These are phyloP conservation scores for Nymphicus hollandicus DNA, from an alignment of 2,113 vertebrate genomes.

Conservation along the genomic window DNA sequence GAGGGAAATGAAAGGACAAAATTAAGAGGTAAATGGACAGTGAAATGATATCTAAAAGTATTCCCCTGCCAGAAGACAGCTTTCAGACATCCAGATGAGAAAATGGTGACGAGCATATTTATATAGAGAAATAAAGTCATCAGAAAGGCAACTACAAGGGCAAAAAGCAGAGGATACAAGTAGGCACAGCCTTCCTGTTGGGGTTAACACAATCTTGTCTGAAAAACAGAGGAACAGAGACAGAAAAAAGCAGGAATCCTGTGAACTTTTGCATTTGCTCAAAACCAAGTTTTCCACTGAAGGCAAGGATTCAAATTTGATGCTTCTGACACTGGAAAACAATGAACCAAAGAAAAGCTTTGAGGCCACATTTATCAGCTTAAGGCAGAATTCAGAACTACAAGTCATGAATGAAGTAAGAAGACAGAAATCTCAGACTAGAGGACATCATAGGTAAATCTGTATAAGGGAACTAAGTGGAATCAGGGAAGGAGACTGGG, in stretches of 20 bases:
- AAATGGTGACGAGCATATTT: neutral
- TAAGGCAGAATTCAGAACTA: neutral
- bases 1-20: neutral
- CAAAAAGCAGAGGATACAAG: neutral
- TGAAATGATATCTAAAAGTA: neutral
- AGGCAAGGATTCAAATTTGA: neutral
- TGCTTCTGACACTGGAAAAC: neutral
- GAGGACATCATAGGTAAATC: neutral
- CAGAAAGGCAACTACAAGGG: neutral
- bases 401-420: neutral
- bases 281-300: neutral
- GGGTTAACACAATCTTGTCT: neutral
- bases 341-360: neutral
- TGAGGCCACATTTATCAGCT: neutral
- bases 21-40: neutral
- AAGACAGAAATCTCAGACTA: neutral
- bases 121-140: neutral
- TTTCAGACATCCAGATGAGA: slow-evolving; percentile 13
- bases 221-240: neutral
- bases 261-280: neutral
- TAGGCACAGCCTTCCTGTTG: neutral
- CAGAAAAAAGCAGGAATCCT: neutral
- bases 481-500: neutral
- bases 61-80: neutral
- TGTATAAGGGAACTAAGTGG: neutral